phyloP scores from a whole-genome alignment of 2,888 invertebrate genomes.

The Mesorhabditis belari region DNA sequence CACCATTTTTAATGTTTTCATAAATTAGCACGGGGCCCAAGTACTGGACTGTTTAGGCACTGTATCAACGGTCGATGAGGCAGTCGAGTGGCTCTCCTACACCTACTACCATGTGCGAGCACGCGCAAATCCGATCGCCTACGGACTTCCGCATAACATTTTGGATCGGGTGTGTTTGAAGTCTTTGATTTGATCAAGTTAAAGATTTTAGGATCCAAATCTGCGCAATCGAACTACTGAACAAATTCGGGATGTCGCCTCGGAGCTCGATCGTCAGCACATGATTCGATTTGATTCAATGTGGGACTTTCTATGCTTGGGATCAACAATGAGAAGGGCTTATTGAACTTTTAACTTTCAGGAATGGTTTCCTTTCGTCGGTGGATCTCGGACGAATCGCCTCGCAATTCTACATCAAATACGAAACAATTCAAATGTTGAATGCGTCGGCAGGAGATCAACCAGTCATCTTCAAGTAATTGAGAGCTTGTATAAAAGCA shows the following conservation, averaged over 20 bases:
- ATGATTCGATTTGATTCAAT: slow-evolving; percentile 84
- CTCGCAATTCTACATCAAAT: slow-evolving; percentile 93
- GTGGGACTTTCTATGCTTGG: slow-evolving; percentile 47
- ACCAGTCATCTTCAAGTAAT: slow-evolving; percentile 63
- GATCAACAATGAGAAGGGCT: background rate
- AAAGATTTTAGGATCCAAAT: slow-evolving; percentile 63
- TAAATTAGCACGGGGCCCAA: no score
- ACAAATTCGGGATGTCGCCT: slow-evolving; percentile 73
- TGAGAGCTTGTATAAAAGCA: no score
- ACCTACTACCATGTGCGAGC: slow-evolving; percentile 91
- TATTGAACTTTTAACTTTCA: background rate
- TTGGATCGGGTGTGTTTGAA: slow-evolving; percentile 51
- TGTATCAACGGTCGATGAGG: slow-evolving; percentile 87
- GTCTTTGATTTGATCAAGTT: background rate
- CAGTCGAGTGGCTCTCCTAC: slow-evolving; percentile 93
- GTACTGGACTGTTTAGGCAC: no score
- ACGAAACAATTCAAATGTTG: slow-evolving; percentile 75
- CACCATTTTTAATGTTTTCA: background rate
- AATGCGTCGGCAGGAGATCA: slow-evolving; percentile 29
- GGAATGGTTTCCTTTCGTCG: slow-evolving; percentile 45
- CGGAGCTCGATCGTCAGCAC: slow-evolving; percentile 77
- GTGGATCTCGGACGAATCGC: slow-evolving; percentile 87
- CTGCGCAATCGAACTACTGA: slow-evolving; percentile 72
- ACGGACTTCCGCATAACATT: slow-evolving; percentile 64
- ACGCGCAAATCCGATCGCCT: slow-evolving; percentile 77